Evolutionary conservation across 2,888 invertebrate genomes (phyloP), one percentile per base, ranked within the genome.

Genomic region (Calliscelio sp.): DNA sequence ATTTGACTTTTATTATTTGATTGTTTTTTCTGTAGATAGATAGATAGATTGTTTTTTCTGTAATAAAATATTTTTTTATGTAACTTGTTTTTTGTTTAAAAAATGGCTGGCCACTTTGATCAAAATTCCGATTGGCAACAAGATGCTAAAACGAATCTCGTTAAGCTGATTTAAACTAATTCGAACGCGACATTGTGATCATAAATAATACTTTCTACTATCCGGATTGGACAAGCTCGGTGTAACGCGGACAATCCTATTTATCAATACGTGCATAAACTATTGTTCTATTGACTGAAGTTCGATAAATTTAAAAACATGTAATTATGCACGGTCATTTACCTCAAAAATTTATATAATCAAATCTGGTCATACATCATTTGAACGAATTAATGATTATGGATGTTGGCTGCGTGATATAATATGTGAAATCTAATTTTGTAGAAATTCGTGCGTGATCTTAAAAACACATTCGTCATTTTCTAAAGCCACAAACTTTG

Each of bases 191-290:
- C 63, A 46, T 71, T 71, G 55, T 70, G 35, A 63, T 53, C 73
- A 73, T 73, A 80, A 80, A 80, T 80, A 80, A 80, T 73, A 80
- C 80, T 80, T 80, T 80, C 80, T 80, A 80, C 59, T 74, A 80
- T 66, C 41, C 25, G 41, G 59, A 80, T 80, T 59, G 59, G 66
- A 80, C 80, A 73, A 73, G 80, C 80, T 38, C 49, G 38, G 59
- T 53, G 41, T 66, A 51, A 80, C 59, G 41, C 46, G 51, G 66
- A 74, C 66, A 73, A 80, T 80, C 66, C 80, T 73, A 80, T 73
- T 80, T 80, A 80, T 80, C 79, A 79, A 55, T 63, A 63, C 70
- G 63, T 44, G 71, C 59, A 70, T 78, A 44, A 70, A 78, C 61
- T 32, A 79, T 79, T 79, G 79, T 79, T 61, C 71, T 79, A 79